Base-by-base conservation (phyloP, 2,888 invertebrate species). In the Nemoura dubitans region DNA sequence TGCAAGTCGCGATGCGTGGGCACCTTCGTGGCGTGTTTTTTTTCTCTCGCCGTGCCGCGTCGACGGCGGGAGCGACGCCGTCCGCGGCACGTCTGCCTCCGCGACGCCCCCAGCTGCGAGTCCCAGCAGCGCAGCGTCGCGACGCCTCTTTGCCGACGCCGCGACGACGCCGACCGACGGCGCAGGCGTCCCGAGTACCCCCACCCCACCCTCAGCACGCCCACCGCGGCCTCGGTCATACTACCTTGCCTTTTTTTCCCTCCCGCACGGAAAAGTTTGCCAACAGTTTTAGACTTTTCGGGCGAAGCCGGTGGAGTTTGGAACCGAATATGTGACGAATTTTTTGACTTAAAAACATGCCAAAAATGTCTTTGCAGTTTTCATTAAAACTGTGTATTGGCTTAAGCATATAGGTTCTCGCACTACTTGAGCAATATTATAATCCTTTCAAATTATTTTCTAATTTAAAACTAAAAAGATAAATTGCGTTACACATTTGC, bases 231-330 rank as follows among this genome's bases (percentile, higher is more conserved):
- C 27, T n/a, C 76, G 84, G 84, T 84, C 84, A 76, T 59, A 86
- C 87, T 86, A 87, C 87, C 87, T 86, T 86, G 85, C 86, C 83
- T 86, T 87, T 86, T 87, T 87, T 83, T 86, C 83, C 83, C 59
- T 59, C 85, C 7, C 85, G 29, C 59, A 26, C 59, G 29, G 76
- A 76, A 84, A 84, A 84, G 76, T 84, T 84, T 84, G 59, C 84
- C 26, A 84, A 84, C 84, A 76, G 59, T 84, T 84, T 84, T 84
- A 84, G 84, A 76, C 84, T 84, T 84, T 76, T 59, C 84, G 84
- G 27, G 16, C 59, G 26, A 43, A 29, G 43, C 84, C 76, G 25
- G n/a, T 2, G 76, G 84, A 84, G 59, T 76, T 84, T 83, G 59
- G 26, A 76, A 84, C 84, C 76, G 59, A 84, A 84, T 84, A 76